Evolutionary conservation across 1,140 invertebrate species (phyloP).

Genomic region (Cylas formicarius): DNA sequence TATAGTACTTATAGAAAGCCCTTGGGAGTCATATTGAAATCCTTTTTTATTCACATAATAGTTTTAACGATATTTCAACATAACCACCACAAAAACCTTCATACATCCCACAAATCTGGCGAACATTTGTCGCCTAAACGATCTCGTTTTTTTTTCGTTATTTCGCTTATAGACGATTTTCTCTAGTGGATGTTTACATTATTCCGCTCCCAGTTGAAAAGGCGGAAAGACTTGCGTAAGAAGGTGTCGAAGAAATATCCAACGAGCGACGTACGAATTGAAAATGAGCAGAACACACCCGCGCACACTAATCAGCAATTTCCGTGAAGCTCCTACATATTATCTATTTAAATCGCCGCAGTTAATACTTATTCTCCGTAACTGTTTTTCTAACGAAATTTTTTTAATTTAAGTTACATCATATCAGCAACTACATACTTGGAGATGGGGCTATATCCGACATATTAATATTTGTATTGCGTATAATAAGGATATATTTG

Average conservation of each 20-base stretch:
- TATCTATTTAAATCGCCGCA: no score
- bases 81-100: not conserved
- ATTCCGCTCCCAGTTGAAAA: conserved; percentile 1
- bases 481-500: no score
- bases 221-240: conserved; percentile 10
- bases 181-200: conserved; percentile 8
- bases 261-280: conserved; percentile 12
- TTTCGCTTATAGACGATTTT: no score
- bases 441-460: no score
- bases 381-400: no score
- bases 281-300: conserved; percentile 16
- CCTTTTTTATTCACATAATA: conserved; percentile 1
- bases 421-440: no score
- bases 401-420: no score
- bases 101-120: conserved; percentile 6
- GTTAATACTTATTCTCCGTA: no score
- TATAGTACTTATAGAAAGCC: not conserved
- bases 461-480: no score
- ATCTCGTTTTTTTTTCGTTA: conserved; percentile 11
- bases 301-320: no score
- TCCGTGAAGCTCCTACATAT: no score
- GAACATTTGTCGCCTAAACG: conserved; percentile 10
- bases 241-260: conserved; percentile 15
- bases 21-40: not conserved
- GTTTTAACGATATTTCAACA: conserved; percentile 1